These are phyloP conservation scores for Leucosticte australis DNA, from an alignment of 2,113 vertebrate genomes.

Conservation along the genomic window DNA sequence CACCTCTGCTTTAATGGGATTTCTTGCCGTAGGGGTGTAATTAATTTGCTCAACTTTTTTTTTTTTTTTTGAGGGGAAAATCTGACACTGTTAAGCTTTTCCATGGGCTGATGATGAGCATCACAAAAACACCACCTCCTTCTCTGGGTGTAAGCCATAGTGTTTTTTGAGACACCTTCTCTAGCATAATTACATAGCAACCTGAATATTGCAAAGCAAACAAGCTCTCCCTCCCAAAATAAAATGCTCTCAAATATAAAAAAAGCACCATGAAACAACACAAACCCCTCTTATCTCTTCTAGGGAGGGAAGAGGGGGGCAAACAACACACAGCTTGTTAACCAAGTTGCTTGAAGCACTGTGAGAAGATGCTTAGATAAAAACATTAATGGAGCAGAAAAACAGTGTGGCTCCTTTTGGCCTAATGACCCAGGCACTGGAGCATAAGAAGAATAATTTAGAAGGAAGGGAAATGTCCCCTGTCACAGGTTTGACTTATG, in stretches of 20 bases:
- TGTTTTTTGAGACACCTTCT: slow-evolving; percentile 35
- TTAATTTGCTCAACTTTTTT: background rate
- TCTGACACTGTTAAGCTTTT: background rate
- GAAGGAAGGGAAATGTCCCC: background rate
- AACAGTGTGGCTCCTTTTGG: background rate
- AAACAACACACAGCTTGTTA: background rate
- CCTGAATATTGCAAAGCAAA: slow-evolving; percentile 24
- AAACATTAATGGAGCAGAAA: background rate
- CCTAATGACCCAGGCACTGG: background rate
- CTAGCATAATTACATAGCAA: slow-evolving; percentile 30
- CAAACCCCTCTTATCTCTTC: background rate
- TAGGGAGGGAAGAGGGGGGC: background rate
- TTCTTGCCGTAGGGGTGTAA: background rate
- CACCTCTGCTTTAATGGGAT: background rate
- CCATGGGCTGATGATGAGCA: background rate
- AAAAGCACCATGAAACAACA: background rate
- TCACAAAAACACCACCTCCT: background rate
- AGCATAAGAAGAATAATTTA: background rate
- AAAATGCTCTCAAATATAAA: background rate
- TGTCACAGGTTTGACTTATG: background rate
- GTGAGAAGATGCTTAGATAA: background rate
- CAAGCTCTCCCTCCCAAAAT: background rate
- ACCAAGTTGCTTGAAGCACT: background rate
- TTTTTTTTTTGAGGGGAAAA: background rate
- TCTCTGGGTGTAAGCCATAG: background rate